phyloP scores from a whole-genome alignment of 2,797 vertebrate genomes.

The Labroides dimidiatus region DNA sequence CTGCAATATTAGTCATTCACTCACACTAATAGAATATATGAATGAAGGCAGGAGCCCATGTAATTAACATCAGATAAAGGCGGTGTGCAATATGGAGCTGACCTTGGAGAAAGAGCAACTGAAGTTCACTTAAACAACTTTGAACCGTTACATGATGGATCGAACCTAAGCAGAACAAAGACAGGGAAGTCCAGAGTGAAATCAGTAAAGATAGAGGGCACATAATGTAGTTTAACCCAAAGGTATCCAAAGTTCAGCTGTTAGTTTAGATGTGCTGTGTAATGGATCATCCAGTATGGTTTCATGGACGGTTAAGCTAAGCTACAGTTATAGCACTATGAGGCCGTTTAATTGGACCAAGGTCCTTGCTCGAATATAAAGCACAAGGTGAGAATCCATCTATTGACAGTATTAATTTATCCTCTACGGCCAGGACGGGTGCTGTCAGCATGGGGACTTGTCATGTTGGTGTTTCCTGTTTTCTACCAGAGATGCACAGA shows the following conservation, averaged over 20 bases:
- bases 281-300: too few species aligned
- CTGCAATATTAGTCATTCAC: conserved; percentile 28
- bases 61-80: conserved; percentile 28
- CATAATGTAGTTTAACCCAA: neutral
- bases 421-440: too few species aligned
- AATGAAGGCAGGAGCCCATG: conserved; percentile 36
- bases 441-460: too few species aligned
- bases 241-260: neutral
- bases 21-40: conserved; percentile 18
- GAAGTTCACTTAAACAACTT: conserved; percentile 8
- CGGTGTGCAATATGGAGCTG: conserved; percentile 1
- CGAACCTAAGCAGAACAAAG: neutral
- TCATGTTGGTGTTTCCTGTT: too few species aligned
- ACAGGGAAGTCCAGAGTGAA: neutral
- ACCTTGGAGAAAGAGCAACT: conserved; percentile 25
- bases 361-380: too few species aligned
- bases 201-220: neutral
- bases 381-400: too few species aligned
- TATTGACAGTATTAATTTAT: too few species aligned
- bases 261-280: too few species aligned
- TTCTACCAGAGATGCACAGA: too few species aligned
- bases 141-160: neutral
- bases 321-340: too few species aligned
- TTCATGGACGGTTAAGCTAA: too few species aligned
- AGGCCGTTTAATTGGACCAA: too few species aligned